These are phyloP conservation scores for Chrosomus eos DNA, from an alignment of 2,797 vertebrate genomes.

Conservation along the genomic window DNA sequence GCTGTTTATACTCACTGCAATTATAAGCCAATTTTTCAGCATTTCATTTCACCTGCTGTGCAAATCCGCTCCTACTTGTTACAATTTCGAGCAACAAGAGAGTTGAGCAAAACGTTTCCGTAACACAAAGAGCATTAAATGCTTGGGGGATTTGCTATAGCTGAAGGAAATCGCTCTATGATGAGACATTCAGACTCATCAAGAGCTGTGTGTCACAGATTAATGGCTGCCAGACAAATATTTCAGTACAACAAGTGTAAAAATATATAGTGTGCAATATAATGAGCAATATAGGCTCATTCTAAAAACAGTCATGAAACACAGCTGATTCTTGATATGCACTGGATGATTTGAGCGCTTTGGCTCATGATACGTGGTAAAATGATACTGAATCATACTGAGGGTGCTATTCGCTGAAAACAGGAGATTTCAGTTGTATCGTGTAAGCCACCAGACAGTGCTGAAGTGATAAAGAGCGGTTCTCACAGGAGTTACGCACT, in stretches of 20 bases:
- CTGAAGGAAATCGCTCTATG: constrained; percentile 37
- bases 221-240: constrained; percentile 18
- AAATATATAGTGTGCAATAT: neutral
- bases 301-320: neutral
- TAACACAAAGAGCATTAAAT: constrained; percentile 37
- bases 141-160: constrained; percentile 3
- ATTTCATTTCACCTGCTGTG: constrained; percentile 33
- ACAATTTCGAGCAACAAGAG: neutral
- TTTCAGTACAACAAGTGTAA: constrained; percentile 15
- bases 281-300: neutral
- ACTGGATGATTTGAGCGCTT: neutral
- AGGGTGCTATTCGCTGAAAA: neutral
- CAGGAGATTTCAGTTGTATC: neutral
- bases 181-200: constrained; percentile 24
- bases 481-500: neutral
- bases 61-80: constrained; percentile 28
- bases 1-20: neutral
- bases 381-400: neutral
- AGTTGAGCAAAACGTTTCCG: constrained; percentile 8
- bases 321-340: neutral
- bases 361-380: neutral
- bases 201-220: constrained; percentile 12
- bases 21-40: constrained; percentile 16
- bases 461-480: neutral
- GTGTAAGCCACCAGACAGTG: neutral